These are phyloP conservation scores for Drosophila nikananu DNA, from an alignment of 1,140 invertebrate genomes.

Conservation along the genomic window DNA sequence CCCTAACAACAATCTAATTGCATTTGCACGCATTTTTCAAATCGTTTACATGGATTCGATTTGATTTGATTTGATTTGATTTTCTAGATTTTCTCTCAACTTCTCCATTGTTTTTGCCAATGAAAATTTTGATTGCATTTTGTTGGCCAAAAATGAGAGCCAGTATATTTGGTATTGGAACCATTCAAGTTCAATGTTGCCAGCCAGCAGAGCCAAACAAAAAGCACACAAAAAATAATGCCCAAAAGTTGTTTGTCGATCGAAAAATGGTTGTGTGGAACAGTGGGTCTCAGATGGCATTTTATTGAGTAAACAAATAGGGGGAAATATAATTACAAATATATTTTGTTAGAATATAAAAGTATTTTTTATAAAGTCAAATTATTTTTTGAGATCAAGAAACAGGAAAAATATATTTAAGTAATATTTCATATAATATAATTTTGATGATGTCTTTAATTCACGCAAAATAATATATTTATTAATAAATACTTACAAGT, in stretches of 20 bases:
- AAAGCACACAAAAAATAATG: conserved; percentile 15
- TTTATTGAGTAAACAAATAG: background rate
- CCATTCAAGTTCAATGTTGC: conserved; percentile 47
- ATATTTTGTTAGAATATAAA: background rate
- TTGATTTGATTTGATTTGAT: conserved; percentile 37
- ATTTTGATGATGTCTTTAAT: too few species aligned
- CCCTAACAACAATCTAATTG: conserved; percentile 42
- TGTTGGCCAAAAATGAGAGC: conserved; percentile 14
- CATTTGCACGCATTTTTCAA: conserved; percentile 53
- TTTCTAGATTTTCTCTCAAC: background rate
- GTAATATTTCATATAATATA: too few species aligned
- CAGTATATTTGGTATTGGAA: conserved; percentile 14
- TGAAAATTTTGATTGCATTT: conserved; percentile 62
- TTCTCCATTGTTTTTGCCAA: conserved; percentile 14
- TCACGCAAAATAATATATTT: background rate
- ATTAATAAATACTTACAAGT: too few species aligned
- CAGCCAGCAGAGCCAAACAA: background rate
- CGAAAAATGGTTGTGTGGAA: conserved; percentile 7
- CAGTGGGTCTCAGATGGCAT: background rate
- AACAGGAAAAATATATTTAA: too few species aligned
- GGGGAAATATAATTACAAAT: background rate
- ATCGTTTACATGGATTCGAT: conserved; percentile 38
- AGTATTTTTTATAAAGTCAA: background rate
- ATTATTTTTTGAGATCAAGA: background rate
- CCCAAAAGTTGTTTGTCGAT: conserved; percentile 23